Evolutionary conservation across 2,797 vertebrate genomes (phyloP).

Genomic region (Cyclopterus lumpus): DNA sequence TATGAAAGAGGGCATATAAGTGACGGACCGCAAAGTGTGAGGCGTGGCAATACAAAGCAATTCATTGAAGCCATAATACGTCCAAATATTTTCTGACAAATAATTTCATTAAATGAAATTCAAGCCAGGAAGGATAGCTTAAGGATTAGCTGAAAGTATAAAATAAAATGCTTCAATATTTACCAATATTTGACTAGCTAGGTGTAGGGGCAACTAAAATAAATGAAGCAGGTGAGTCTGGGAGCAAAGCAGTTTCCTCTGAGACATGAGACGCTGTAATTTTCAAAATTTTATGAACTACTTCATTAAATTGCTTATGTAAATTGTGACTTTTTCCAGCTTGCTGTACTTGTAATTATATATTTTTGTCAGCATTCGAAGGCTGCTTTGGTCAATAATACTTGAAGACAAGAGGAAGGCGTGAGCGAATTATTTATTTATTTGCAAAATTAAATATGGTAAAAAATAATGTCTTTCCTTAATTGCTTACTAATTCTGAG

Average conservation of each 20-base stretch:
- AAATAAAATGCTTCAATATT: background rate
- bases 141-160: background rate
- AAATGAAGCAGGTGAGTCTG: background rate
- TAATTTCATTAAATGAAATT: conserved; percentile 12
- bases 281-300: background rate
- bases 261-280: background rate
- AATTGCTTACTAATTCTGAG: conserved; percentile 1
- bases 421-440: background rate
- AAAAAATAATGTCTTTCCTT: conserved; percentile 6
- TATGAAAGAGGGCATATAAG: background rate
- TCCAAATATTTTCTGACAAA: conserved; percentile 9
- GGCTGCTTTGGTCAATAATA: background rate
- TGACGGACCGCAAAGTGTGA: conserved; percentile 1
- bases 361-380: conserved; percentile 2
- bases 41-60: background rate
- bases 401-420: background rate
- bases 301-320: background rate
- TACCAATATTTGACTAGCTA: background rate
- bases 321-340: conserved; percentile 3
- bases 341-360: background rate
- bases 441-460: background rate
- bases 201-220: background rate
- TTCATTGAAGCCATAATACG: background rate
- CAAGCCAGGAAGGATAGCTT: background rate
- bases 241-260: conserved; percentile 7